A percentile compares a stretch with the other conserved stretches of the same genome.
Evolutionary conservation across 1,140 invertebrate genomes (phyloP).

Genomic region (Anagrus nilaparvatae): DNA sequence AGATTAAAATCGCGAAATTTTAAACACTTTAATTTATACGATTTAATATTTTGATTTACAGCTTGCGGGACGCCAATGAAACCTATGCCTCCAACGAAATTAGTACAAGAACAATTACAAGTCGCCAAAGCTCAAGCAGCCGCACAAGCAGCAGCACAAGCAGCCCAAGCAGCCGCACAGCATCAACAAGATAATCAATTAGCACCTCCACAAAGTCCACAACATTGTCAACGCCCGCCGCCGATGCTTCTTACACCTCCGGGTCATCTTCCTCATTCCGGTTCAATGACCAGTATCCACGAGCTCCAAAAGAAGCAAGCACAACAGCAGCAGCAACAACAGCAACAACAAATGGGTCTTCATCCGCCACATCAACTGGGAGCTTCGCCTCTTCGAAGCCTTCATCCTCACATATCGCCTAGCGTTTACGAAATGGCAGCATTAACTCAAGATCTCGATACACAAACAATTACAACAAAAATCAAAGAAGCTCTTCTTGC

Average conservation of each 20-base stretch:
- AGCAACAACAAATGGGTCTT: slow-evolving; percentile 46
- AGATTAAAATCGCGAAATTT: no score
- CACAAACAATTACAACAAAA: slow-evolving; percentile 90
- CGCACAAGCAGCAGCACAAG: slow-evolving; percentile 35
- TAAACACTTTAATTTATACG: no score
- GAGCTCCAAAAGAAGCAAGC: slow-evolving; percentile 62
- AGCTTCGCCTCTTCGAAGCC: slow-evolving; percentile 52
- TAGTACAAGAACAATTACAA: slow-evolving; percentile 55
- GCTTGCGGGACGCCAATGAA: slow-evolving; percentile 61
- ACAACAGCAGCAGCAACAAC: slow-evolving; percentile 50
- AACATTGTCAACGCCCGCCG: slow-evolving; percentile 26
- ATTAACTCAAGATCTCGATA: slow-evolving; percentile 90
- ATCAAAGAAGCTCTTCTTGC: slow-evolving; percentile 94
- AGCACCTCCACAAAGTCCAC: slow-evolving; percentile 36
- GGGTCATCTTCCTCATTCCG: slow-evolving; percentile 31
- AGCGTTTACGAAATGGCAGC: slow-evolving; percentile 95
- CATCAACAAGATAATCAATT: slow-evolving; percentile 39
- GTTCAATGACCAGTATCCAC: slow-evolving; percentile 42
- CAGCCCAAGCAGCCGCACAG: slow-evolving; percentile 34
- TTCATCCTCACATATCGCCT: slow-evolving; percentile 72
- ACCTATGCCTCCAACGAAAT: slow-evolving; percentile 67
- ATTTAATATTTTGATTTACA: slow-evolving; percentile 33
- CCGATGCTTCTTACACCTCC: slow-evolving; percentile 38
- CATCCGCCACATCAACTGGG: slow-evolving; percentile 53
- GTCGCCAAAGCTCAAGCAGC: slow-evolving; percentile 39